These are phyloP conservation scores for Syrphus vitripennis DNA, from an alignment of 2,888 invertebrate genomes.

Conservation along the genomic window DNA sequence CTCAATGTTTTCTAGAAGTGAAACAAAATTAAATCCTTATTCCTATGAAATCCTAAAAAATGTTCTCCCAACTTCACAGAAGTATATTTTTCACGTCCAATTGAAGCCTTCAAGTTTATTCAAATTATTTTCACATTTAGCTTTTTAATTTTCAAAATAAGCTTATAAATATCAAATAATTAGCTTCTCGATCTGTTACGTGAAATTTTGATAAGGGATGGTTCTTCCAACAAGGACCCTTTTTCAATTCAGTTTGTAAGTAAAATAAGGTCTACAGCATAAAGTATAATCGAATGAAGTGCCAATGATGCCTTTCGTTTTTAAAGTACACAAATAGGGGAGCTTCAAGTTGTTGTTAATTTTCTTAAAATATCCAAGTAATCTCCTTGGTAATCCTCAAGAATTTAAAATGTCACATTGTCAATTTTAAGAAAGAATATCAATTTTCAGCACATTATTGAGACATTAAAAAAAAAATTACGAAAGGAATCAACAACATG, in stretches of 20 bases:
- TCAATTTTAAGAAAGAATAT: slow-evolving; percentile 63
- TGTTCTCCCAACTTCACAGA: too few species aligned
- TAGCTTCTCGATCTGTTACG: background rate
- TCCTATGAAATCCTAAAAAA: too few species aligned
- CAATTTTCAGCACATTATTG: slow-evolving; percentile 58
- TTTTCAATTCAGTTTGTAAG: background rate
- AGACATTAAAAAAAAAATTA: slow-evolving; percentile 15
- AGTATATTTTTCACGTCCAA: too few species aligned
- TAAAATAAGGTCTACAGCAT: background rate
- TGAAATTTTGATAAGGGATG: background rate
- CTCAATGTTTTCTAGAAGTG: too few species aligned
- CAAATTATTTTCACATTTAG: background rate
- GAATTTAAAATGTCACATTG: slow-evolving; percentile 67
- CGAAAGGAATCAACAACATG: background rate
- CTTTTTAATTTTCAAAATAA: background rate
- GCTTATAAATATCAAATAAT: background rate
- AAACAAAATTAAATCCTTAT: too few species aligned
- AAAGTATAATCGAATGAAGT: background rate
- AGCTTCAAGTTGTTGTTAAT: slow-evolving; percentile 64
- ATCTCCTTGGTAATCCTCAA: slow-evolving; percentile 50
- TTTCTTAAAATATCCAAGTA: slow-evolving; percentile 61
- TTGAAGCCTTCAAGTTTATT: too few species aligned
- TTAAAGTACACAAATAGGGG: slow-evolving; percentile 43
- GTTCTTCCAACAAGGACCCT: background rate
- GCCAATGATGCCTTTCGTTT: background rate